Base-by-base conservation (phyloP, 2,113 vertebrate species). In the Actenoides hombroni region DNA sequence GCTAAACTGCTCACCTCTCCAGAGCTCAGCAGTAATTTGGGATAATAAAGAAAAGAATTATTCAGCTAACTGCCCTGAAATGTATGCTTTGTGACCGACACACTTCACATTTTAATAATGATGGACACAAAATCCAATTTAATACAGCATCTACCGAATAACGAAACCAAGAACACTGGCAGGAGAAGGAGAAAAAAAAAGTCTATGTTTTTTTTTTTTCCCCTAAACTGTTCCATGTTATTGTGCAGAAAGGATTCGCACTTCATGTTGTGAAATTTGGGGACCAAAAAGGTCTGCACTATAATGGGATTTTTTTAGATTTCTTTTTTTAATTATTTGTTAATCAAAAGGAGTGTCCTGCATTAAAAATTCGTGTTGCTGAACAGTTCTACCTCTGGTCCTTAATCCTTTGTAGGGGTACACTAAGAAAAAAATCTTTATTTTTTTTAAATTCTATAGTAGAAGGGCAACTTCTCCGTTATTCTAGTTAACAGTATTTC, bases 1-100 rank as follows among this genome's bases (percentile, higher is more conserved):
- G 98, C 98, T 98, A 98, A 98, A 98, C 98, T 98, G 97, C 95
- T 98, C 98, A 98, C 98, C 98, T 98, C 98, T 98, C 98, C 98
- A 98, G 98, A 98, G 98, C 98, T 96, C 98, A 97, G 98, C 98
- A 98, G 98, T 98, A 98, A 98, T 98, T 98, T 98, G 98, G 98
- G 98, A 98, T 98, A 98, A 98, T 98, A 98, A 98, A 98, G 98
- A 97, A 96, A 97, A 95, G 98, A 98, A 98, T 98, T 98, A 98
- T 98, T 98, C 98, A 97, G 98, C 98, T 98, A 98, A 98, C 98
- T 98, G 98, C 98, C 98, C 98, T 84, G 97, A 98, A 98, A 98
- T 98, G 98, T 96, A 98, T 97, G 98, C 97, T 97, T 98, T 98
- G 97, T 98, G 97, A 97, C 97, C 97, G 97, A 97, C 98, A 98